phyloP scores from a whole-genome alignment of 2,113 vertebrate species.

The Glaucidium brasilianum region DNA sequence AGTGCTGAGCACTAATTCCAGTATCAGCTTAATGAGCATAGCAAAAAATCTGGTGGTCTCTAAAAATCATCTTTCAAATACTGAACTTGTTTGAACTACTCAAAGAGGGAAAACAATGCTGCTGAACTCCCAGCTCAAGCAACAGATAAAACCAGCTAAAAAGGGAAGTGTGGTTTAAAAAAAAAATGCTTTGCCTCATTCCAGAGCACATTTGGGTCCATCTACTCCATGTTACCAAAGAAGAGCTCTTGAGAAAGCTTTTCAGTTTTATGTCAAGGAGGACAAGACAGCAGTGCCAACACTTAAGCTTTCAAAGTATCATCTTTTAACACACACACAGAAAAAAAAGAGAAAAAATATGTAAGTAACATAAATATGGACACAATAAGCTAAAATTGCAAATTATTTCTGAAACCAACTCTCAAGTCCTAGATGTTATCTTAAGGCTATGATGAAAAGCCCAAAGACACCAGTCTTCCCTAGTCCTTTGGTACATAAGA shows the following conservation, averaged over 20 bases:
- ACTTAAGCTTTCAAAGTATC: not conserved
- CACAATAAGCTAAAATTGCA: not conserved
- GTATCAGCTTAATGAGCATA: not conserved
- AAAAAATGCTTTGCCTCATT: not conserved
- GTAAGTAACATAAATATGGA: not conserved
- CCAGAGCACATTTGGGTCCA: not conserved
- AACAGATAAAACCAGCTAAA: not conserved
- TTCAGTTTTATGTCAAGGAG: not conserved
- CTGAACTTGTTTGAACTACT: not conserved
- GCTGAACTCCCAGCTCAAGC: not conserved
- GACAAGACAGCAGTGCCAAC: not conserved
- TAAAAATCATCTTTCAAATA: not conserved
- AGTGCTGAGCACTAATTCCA: not conserved
- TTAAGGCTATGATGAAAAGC: not conserved
- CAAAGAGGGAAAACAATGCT: not conserved
- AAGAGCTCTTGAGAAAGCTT: not conserved
- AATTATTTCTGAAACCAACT: not conserved
- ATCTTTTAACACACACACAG: not conserved
- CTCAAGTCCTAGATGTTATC: not conserved
- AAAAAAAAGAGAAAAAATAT: not conserved
- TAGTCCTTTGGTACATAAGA: not conserved
- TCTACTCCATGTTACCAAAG: not conserved
- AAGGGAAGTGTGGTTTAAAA: not conserved
- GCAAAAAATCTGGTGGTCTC: not conserved
- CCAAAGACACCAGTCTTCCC: not conserved